Percentiles rank a stretch among this genome's conserved stretches.
Evolutionary conservation across 1,140 invertebrate genomes (phyloP).

Genomic region (Drosophila varians): DNA sequence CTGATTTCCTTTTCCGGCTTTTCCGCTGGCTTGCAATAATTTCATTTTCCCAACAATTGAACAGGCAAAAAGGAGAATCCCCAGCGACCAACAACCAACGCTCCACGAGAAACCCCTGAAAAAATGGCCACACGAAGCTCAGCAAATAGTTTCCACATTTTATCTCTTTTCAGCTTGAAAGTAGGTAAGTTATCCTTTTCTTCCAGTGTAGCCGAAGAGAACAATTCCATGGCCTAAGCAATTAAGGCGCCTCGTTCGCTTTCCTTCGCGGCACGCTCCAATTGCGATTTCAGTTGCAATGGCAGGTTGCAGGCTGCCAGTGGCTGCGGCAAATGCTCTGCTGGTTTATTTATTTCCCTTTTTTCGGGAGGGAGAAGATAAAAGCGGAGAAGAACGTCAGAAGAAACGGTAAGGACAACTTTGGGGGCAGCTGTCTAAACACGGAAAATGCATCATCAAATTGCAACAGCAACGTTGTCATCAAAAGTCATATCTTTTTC

Average conservation of each 20-base stretch:
- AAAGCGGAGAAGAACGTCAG: slow-evolving; percentile 3
- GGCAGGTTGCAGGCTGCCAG: background rate
- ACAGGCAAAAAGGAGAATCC: slow-evolving; percentile 38
- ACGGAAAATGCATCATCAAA: slow-evolving; percentile 69
- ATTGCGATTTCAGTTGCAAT: slow-evolving; percentile 42
- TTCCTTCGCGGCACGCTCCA: slow-evolving; percentile 36
- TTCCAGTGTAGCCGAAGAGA: slow-evolving; percentile 3
- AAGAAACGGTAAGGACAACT: slow-evolving; percentile 18
- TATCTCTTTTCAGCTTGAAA: background rate
- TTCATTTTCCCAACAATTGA: slow-evolving; percentile 71
- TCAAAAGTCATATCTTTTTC: slow-evolving; percentile 77
- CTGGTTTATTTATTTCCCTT: background rate
- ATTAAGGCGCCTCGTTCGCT: slow-evolving; percentile 37
- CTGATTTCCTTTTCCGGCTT: slow-evolving; percentile 34
- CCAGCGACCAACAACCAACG: background rate
- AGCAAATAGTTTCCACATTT: slow-evolving; percentile 1
- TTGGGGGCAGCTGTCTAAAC: slow-evolving; percentile 65
- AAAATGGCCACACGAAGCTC: background rate
- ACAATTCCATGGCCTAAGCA: slow-evolving; percentile 37
- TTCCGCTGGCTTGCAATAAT: slow-evolving; percentile 64
- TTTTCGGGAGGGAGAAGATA: background rate
- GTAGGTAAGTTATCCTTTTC: background rate
- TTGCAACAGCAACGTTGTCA: slow-evolving; percentile 47
- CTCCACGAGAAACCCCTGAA: background rate
- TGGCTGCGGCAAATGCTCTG: background rate